phyloP scores from a whole-genome alignment of 1,140 invertebrate genomes.

The Ephestia elutella region DNA sequence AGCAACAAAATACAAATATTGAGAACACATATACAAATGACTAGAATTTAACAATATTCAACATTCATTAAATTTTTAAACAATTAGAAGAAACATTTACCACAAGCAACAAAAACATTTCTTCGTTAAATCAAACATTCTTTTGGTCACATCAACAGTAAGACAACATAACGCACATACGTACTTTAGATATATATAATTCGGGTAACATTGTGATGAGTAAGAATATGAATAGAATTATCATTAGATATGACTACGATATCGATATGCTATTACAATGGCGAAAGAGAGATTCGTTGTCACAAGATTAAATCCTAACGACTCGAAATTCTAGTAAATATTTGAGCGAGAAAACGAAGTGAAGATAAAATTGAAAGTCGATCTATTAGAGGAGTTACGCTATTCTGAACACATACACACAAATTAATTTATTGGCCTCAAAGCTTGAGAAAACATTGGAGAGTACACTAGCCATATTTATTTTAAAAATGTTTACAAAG shows the following conservation, averaged over 20 bases:
- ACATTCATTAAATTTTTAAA: not conserved
- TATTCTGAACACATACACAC: constrained; percentile 37
- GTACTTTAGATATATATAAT: constrained; percentile 9
- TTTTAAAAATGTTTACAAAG: not conserved
- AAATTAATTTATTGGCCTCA: constrained; percentile 20
- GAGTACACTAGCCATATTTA: not conserved
- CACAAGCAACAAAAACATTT: not conserved
- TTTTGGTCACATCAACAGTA: not conserved
- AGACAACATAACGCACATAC: not conserved
- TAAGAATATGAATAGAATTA: constrained; percentile 14
- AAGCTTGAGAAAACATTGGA: not conserved
- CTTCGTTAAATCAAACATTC: not conserved
- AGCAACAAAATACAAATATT: not conserved
- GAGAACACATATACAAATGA: not conserved
- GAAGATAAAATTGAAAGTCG: constrained; percentile 14
- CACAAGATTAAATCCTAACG: constrained; percentile 28
- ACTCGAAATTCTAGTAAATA: constrained; percentile 26
- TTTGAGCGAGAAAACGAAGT: constrained; percentile 22
- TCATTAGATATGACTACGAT: constrained; percentile 34
- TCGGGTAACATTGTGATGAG: constrained; percentile 13
- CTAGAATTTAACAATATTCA: constrained; percentile 4
- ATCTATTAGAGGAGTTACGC: constrained; percentile 31
- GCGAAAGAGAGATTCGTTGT: constrained; percentile 32
- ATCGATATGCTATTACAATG: constrained; percentile 33
- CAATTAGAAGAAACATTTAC: not conserved